Base-by-base conservation (phyloP, 2,888 invertebrate species). In the Bellardia pandia region DNA sequence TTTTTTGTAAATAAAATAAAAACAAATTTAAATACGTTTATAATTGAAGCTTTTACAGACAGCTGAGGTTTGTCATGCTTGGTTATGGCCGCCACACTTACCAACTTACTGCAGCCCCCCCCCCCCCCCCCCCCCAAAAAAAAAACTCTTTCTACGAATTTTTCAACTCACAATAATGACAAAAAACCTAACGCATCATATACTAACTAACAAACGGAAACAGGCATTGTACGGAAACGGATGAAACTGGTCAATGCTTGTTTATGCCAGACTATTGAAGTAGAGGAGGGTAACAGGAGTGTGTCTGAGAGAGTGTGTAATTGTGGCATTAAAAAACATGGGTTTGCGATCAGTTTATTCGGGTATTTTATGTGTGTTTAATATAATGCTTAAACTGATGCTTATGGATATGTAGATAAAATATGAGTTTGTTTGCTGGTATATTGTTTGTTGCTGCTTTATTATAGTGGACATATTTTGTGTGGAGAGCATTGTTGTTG, bases 11-110 rank as follows among this genome's bases (percentile, higher is more conserved):
- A 86, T 77, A 68, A 85, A 85, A 78, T 78, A 85, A 85, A 86
- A 85, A 78, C 74, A 85, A 87, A 81, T 87, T 87, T 87, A 87
- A 87, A 87, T 87, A 85, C 87, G 85, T 87, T 85, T 87, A 88
- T 90, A 90, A 90, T 90, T 90, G 90, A 90, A 90, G 90, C 89
- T 89, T 89, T 89, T 89, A 90, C 90, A 89, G 90, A 90, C 90
- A 90, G 90, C 89, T 90, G 90, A 90, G 90, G 90, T 90, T 90
- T 90, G 90, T 90, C 90, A 89, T 86, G 86, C 84, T 81, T 74
- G 86, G 83, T 76, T 58, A 56, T 79, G 53, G 60, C 74, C 53
- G 66, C 45, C 64, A 71, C 40, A 16, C 37, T 48, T 16, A 23
- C 37, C 56, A 23, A 45, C 45, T 37, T 75, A 66, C 48, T 58